Evolutionary conservation across 2,888 invertebrate species (phyloP).

Genomic region (Chouioia cunea): DNA sequence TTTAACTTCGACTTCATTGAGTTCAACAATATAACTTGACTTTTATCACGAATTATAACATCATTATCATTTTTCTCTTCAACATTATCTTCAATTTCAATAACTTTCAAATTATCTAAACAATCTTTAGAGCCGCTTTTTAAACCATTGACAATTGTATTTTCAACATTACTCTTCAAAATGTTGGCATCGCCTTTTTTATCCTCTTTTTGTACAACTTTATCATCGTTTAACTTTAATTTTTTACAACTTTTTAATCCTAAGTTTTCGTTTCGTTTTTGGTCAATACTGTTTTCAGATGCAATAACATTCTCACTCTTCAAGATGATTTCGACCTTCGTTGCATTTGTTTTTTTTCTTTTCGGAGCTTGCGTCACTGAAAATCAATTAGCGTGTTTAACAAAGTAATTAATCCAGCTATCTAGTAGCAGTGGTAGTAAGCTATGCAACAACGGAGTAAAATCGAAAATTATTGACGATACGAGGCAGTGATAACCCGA

Average conservation of each 20-base stretch:
- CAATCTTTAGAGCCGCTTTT: conserved; percentile 39
- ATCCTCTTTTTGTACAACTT: conserved; percentile 35
- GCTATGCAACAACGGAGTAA: too few relatives aligned
- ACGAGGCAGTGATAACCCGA: too few relatives aligned
- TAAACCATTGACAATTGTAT: conserved; percentile 40
- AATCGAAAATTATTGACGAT: too few relatives aligned
- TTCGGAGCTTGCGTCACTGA: conserved; percentile 25
- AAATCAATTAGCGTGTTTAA: conserved; percentile 1
- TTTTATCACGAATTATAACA: conserved; percentile 17
- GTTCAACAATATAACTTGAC: conserved; percentile 32
- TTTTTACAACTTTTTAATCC: conserved; percentile 31
- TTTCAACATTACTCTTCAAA: conserved; percentile 39
- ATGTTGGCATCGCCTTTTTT: conserved; percentile 19
- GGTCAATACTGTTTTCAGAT: conserved; percentile 39
- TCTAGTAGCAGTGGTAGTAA: too few relatives aligned
- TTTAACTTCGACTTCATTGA: conserved; percentile 20
- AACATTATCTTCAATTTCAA: conserved; percentile 32
- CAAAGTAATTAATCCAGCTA: neutral
- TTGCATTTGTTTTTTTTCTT: conserved; percentile 25
- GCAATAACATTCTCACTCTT: conserved; percentile 28
- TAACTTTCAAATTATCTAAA: conserved; percentile 37
- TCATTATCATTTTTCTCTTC: conserved; percentile 21
- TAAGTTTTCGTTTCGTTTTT: conserved; percentile 31
- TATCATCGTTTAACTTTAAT: conserved; percentile 23
- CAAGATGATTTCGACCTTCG: conserved; percentile 17